Percentiles rank a stretch among this genome's conserved stretches.
phyloP scores from a whole-genome alignment of 2,797 vertebrate species.

The Molossus molossus region DNA sequence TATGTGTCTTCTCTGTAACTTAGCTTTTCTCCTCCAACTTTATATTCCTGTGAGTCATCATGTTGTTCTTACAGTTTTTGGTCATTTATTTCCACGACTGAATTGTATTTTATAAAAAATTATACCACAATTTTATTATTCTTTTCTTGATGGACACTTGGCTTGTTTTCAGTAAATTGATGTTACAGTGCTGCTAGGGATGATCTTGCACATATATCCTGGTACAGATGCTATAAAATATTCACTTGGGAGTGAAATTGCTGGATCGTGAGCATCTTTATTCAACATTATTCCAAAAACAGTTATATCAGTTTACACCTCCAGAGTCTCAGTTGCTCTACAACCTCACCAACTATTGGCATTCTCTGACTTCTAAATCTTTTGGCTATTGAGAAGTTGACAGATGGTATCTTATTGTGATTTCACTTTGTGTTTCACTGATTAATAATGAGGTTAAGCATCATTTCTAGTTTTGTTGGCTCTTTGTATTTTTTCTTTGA shows the following conservation, averaged over 20 bases:
- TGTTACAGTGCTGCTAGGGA: background rate
- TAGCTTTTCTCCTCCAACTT: background rate
- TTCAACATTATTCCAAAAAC: background rate
- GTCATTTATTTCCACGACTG: background rate
- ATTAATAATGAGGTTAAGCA: background rate
- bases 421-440: background rate
- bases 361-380: background rate
- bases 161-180: background rate
- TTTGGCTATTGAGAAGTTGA: background rate
- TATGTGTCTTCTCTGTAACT: background rate
- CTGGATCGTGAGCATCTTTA: background rate
- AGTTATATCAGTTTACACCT: background rate
- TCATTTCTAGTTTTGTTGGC: conserved; percentile 4
- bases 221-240: background rate
- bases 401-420: background rate
- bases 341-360: background rate
- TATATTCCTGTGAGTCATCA: background rate
- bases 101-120: background rate
- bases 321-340: background rate
- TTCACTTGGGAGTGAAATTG: background rate
- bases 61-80: background rate
- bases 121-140: background rate
- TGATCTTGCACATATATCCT: background rate
- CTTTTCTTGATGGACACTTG: background rate
- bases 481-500: background rate